Base-by-base conservation (phyloP, 2,888 invertebrate species). In the Mesorhabditis belari region DNA sequence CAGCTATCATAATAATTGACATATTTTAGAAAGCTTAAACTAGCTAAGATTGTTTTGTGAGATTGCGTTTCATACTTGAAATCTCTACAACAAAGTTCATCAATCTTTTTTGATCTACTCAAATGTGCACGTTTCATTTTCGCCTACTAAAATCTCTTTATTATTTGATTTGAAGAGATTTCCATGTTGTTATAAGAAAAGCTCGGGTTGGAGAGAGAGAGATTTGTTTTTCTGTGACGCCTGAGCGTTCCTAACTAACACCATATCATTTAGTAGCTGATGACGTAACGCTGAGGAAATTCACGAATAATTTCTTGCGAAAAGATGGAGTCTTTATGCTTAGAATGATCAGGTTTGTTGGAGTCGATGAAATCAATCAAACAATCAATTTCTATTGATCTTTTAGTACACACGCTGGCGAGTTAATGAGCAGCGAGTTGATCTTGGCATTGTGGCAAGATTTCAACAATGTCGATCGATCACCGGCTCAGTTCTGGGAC, bases 391-490 rank as follows among this genome's bases (percentile, higher is more conserved):
- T 35, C 12, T 17, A 35, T n/a, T 35, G 12, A 9, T 35, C 12
- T 17, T 35, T 35, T 35, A 35, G 44, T 3, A 81, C 80, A 2
- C 81, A 81, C 61, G 81, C 81, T 27, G 81, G 81, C 29, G 81
- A 81, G 57, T 65, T 81, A 49, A 80, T 81, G 77, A 76, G 69
- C 61, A 75, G 76, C 61, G 81, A 81, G 63, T 64, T 81, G 61
- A 79, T 81, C 17, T 68, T 81, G 29, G 77, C 79, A 5, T 67
- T 81, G 25, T 81, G 81, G 81, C 78, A 81, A 63, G 81, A 81
- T 67, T 81, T 81, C 69, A 81, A 80, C 70, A 77, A 79, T 60
- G 74, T 81, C 60, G 81, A 81, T 49, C 72, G 79, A 5, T 70
- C 76, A 29, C 76, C 77, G n/a, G 69, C 78, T 2, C 77, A 77